phyloP scores from a whole-genome alignment of 1,140 invertebrate species.

The Pseudomyrmex cubaensis region DNA sequence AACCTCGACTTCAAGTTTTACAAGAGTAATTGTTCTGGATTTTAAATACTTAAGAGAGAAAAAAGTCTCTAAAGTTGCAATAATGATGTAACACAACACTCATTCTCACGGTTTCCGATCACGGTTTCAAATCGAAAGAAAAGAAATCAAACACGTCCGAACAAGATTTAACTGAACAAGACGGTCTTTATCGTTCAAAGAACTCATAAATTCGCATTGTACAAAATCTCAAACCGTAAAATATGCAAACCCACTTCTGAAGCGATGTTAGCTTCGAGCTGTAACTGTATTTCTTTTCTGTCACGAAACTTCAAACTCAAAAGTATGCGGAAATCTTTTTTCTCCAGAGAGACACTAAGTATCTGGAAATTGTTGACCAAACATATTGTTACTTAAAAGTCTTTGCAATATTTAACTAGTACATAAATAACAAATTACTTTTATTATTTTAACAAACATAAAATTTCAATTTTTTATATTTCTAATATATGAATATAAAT shows the following conservation, averaged over 20 bases:
- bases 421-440: not conserved
- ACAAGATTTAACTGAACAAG: conserved; percentile 14
- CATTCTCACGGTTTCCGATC: not conserved
- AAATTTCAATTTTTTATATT: not conserved
- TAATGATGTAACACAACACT: not conserved
- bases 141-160: not conserved
- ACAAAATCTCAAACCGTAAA: conserved; percentile 26
- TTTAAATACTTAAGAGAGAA: too few species aligned
- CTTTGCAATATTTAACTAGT: not conserved
- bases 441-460: not conserved
- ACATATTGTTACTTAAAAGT: too few species aligned
- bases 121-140: conserved; percentile 18
- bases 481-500: not conserved
- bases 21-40: too few species aligned
- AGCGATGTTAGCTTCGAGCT: not conserved
- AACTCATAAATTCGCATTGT: conserved; percentile 9
- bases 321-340: conserved; percentile 2
- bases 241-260: conserved; percentile 21
- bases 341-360: not conserved
- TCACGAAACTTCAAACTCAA: not conserved
- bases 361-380: not conserved
- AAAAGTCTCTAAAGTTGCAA: not conserved
- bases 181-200: not conserved
- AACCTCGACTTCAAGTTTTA: too few species aligned
- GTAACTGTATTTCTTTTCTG: conserved; percentile 6